Evolutionary conservation across 2,797 vertebrate genomes (phyloP).

Genomic region (Pangasius djambal): DNA sequence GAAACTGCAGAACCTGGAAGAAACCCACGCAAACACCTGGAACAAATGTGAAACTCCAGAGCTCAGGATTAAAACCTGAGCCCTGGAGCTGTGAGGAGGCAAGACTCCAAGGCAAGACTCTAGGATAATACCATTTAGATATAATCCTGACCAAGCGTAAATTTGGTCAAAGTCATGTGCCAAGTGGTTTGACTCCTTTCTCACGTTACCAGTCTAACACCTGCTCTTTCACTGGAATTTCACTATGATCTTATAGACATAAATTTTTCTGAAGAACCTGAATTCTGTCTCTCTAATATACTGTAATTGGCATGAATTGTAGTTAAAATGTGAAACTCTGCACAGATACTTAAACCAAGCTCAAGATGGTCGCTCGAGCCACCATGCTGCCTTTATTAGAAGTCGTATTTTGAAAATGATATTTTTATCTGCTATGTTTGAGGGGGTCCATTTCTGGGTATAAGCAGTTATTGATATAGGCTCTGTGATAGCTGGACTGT

Average conservation of each 20-base stretch:
- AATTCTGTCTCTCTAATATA: background rate
- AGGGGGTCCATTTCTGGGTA: background rate
- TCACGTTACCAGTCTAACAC: background rate
- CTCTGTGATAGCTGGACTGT: too few species aligned
- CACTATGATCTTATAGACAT: background rate
- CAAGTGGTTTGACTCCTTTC: background rate
- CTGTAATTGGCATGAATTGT: background rate
- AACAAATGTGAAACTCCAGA: background rate
- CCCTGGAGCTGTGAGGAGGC: background rate
- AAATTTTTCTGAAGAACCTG: background rate
- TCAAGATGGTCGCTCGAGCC: background rate
- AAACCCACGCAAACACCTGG: background rate
- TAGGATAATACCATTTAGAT: background rate
- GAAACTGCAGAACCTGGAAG: background rate
- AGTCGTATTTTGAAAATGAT: background rate
- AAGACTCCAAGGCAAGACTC: too few species aligned
- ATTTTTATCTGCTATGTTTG: background rate
- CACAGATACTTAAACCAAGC: background rate
- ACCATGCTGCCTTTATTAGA: background rate
- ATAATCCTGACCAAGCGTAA: background rate
- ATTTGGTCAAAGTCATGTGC: background rate
- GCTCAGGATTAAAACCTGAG: background rate
- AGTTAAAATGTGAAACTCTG: background rate
- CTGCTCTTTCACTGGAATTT: background rate
- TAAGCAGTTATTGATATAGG: background rate